Percentiles rank a stretch among this genome's conserved stretches.
phyloP scores from a whole-genome alignment of 1,140 invertebrate genomes.

The Myzus persicae region DNA sequence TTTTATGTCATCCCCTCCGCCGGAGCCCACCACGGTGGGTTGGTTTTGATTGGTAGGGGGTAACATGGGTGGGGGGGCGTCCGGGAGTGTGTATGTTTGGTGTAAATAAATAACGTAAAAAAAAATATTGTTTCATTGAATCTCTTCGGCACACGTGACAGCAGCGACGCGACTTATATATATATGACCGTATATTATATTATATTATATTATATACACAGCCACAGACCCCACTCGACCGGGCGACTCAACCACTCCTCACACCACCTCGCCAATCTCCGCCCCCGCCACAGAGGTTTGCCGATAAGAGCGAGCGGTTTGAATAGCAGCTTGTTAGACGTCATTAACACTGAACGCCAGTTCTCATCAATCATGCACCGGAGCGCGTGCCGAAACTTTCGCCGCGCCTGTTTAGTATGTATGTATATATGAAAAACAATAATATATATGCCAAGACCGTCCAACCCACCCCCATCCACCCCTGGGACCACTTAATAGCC shows the following conservation, averaged over 20 bases:
- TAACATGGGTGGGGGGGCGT: background rate
- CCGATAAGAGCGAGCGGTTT: conserved; percentile 49
- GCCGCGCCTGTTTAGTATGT: background rate
- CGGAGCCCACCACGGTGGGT: too few species aligned
- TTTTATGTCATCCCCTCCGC: background rate
- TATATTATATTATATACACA: conserved; percentile 10
- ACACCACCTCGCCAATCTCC: too few species aligned
- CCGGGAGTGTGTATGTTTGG: background rate
- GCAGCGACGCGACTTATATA: background rate
- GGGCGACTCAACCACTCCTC: background rate
- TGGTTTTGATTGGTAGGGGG: background rate
- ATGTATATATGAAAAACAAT: background rate
- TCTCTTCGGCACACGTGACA: background rate
- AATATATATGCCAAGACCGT: background rate
- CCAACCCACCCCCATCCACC: background rate
- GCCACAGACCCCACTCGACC: background rate
- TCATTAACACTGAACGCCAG: conserved; percentile 48
- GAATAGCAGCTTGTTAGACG: conserved; percentile 57
- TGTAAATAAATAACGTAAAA: background rate
- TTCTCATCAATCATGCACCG: conserved; percentile 50
- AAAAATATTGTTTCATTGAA: conserved; percentile 21
- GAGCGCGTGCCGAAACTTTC: conserved; percentile 30
- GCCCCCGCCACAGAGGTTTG: background rate
- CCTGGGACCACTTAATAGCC: conserved; percentile 11
- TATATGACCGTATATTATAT: background rate